Evolutionary conservation across 2,113 vertebrate species (phyloP), one percentile per base, ranked within the genome.

Genomic region (Carassius auratus): DNA sequence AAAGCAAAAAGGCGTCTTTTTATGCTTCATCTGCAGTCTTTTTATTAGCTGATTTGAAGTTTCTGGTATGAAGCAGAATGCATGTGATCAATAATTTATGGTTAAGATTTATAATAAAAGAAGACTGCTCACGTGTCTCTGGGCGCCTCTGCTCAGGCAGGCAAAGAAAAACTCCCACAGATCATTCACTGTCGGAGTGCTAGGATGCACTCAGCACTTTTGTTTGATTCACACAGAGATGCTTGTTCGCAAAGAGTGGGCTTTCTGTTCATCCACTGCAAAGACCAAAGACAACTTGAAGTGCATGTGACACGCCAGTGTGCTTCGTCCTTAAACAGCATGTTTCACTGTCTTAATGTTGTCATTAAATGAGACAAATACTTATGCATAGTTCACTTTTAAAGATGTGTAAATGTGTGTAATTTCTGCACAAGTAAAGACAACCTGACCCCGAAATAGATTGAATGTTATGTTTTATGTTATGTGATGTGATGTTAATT

Each of bases 121-220:
- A 57, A 14, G 50, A 14, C 50, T 0, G 50, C 50, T 66, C 71
- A 23, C 59, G 3, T 17, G 17, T 15, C 21, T 77, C 10, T 10
- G 6, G 45, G 17, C 30, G 36, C 5, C 30, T 33, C 5, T 62
- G 38, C 15, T 75, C 21, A 19, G 36, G 36, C 21, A 23, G 26
- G 12, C 19, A 59, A 45, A 61, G n/a, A 45, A 36, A 74, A 48
- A 14, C 57, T 19, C 33, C 8, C 42, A 85, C 74, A 78, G 75
- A 82, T 84, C 83, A 76, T 61, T 76, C 57, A 33, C 57, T 76
- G 73, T 76, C 83, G 52, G 74, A 85, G 75, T 78, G 84, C 84
- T 85, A 81, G 85, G 79, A 66, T 55, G 45, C 80, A 76, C 61
- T 82, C 42, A 82, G 30, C 79, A 23, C 68, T 64, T 68, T 86